Conservation (phyloP, 2,888 invertebrate species). For the Drosophila yooni region DNA sequence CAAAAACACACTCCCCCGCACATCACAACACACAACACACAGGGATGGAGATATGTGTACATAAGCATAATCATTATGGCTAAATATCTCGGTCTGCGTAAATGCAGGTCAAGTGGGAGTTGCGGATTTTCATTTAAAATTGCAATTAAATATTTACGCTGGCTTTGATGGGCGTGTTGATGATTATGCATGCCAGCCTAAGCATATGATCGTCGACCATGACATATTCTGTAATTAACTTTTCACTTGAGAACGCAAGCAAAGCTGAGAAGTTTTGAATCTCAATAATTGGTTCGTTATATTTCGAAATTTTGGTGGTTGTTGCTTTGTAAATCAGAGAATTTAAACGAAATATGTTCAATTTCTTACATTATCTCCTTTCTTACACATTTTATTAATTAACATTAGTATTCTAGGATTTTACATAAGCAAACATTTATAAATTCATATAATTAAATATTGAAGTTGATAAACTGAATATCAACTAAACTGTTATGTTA, state of each 20-base stretch:
- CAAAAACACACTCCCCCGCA: slow-evolving; percentile 36
- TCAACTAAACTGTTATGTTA: too few species aligned
- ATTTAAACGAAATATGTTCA: neutral
- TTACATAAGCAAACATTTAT: neutral
- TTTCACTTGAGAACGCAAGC: neutral
- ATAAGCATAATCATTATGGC: slow-evolving; percentile 39
- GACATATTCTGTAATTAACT: slow-evolving; percentile 1
- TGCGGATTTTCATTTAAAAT: slow-evolving; percentile 67
- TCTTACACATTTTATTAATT: neutral
- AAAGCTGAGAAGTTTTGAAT: neutral
- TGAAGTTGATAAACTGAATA: neutral
- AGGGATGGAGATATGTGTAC: slow-evolving; percentile 24
- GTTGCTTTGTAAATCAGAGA: neutral
- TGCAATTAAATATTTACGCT: slow-evolving; percentile 53
- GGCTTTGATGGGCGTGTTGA: slow-evolving; percentile 39
- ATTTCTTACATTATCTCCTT: neutral
- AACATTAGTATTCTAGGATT: neutral
- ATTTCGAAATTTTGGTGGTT: neutral
- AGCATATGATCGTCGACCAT: neutral
- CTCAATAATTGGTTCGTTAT: neutral
- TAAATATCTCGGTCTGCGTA: slow-evolving; percentile 31
- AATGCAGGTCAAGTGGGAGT: slow-evolving; percentile 52
- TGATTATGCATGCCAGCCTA: slow-evolving; percentile 11
- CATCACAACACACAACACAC: slow-evolving; percentile 1
- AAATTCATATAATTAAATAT: neutral